Base-by-base conservation (phyloP, 1,140 invertebrate species). In the Drosophila varians region DNA sequence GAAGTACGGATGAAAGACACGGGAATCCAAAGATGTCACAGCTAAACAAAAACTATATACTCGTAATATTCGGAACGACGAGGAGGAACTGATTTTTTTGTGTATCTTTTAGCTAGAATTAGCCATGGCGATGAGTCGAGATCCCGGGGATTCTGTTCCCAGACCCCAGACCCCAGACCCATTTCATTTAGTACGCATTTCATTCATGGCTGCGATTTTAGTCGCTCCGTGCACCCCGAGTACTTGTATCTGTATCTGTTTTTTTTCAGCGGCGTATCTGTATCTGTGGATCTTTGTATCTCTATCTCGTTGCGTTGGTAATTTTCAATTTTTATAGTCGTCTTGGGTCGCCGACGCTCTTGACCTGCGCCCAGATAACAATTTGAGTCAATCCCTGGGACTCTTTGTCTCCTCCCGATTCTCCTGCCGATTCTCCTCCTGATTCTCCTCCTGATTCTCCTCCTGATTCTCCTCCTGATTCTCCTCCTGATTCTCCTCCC, bases 121-220 rank as follows among this genome's bases (percentile, higher is more conserved):
- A 66, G 61, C 61, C 64, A 66, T 66, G 62, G 60, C 45, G 25
- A 52, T 43, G 58, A 64, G 61, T 51, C 14, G 43, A 25, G 42
- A 51, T 70, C 45, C n/a, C n/a, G 16, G 26, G 25, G 42, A 71
- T 21, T 40, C 26, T 45, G 31, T 71, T 61, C 68, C 60, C 53
- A 77, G 69, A 83, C 75, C 79, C 80, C n/a, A n/a, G n/a, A n/a
- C n/a, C 68, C 60, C 53, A 77, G 69, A 83, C 75, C 79, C 80
- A 86, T 74, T 86, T 86, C 82, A 86, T 86, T 87, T 77, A 86
- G 66, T 61, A 56, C 53, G 64, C 66, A 75, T 70, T 83, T 77
- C 82, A 87, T 82, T 86, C 77, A 84, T 82, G 56, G 62, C 66
- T 66, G 74, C 53, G 69, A 78, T 83, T 83, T 47, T 57, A 45